Base-by-base conservation (phyloP, 2,113 vertebrate genomes). In the Scomber japonicus region DNA sequence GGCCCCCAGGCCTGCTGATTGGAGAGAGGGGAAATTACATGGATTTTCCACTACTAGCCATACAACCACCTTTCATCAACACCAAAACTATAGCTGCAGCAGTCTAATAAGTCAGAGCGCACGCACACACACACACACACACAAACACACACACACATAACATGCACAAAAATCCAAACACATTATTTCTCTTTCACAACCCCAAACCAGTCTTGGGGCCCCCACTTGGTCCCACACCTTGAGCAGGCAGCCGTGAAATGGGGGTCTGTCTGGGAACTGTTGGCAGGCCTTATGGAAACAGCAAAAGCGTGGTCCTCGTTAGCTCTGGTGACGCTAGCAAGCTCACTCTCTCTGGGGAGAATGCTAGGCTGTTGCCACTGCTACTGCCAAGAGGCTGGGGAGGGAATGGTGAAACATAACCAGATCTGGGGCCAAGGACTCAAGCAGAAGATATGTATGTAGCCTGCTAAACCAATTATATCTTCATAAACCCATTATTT, bases 251-350 rank as follows among this genome's bases (percentile, higher is more conserved):
- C 84, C 78, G 60, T 92, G 93, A 90, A 92, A 90, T 89, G 90
- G 89, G 89, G 87, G 87, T 81, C 85, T 71, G 77, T 84, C 82
- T 85, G 85, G 78, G 86, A 92, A 72, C 75, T 82, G 70, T 87
- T 92, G 91, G 91, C 90, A 85, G 75, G 68, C 54, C 76, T 51
- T 65, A 35, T 93, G 93, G 90, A 93, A 93, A 92, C 83, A 89
- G 91, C 81, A 83, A 82, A 90, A 91, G 88, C 59, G 69, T 88
- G 85, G 84, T 89, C 78, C 89, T 93, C 75, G 89, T 94, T 93
- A 92, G 85, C 75, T 54, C 70, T 3, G 62, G 88, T 91, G 90
- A 92, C 81, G 86, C 80, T 81, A 53, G 80, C 87, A 61, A 56
- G 71, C 59, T 48, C 3, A 16, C 35, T 16, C 49, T 89, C 86